Evolutionary conservation across 2,797 vertebrate species (phyloP), one percentile per base, ranked within the genome.

Genomic region (Anabacerthia variegaticeps): DNA sequence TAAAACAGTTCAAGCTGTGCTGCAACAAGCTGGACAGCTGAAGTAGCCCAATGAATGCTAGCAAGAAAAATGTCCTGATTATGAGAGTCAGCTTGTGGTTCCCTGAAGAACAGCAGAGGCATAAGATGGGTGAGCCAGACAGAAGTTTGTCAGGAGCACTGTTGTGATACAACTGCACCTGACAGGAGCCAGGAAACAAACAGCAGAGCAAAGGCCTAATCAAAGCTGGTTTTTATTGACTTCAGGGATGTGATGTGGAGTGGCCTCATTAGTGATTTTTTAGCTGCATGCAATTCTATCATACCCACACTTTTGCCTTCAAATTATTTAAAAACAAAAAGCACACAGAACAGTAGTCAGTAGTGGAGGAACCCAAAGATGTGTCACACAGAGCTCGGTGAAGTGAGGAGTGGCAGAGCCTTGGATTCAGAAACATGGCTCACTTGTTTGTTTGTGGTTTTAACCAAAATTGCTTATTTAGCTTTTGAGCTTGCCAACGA

Each of bases 391-490:
- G 12, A 55, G 28, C 36, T 73, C 63, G 54, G 14, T 61, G 52
- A 32, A 76, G 14, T 59, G 46, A 81, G 24, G 41, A 88, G n/a
- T 41, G 63, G 63, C 69, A 86, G 67, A 67, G 13, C 48, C 67
- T 77, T 79, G 37, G 26, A 27, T 90, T 92, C 0, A 0, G 91
- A 91, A 85, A 78, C 67, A 54, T 30, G 37, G 69, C 48, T 94
- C 37, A 8, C 41, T 92, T 89, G 43, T 91, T 93, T 93, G 58
- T 80, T 88, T n/a, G 51, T 93, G 88, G 79, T 81, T 94, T 95
- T 84, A 93, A 95, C 73, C 83, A 71, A 90, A 94, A 86, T 61
- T 93, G 80, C 88, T 92, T 85, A 68, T 93, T 92, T 89, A 86
- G 80, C 85, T 93, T 82, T 67, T 73, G 66, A 84, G 55, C 71